A percentile compares a stretch with the other conserved stretches of the same genome.
These are phyloP conservation scores for Calameuta pallipes DNA, from an alignment of 2,888 invertebrate species.

Conservation along the genomic window DNA sequence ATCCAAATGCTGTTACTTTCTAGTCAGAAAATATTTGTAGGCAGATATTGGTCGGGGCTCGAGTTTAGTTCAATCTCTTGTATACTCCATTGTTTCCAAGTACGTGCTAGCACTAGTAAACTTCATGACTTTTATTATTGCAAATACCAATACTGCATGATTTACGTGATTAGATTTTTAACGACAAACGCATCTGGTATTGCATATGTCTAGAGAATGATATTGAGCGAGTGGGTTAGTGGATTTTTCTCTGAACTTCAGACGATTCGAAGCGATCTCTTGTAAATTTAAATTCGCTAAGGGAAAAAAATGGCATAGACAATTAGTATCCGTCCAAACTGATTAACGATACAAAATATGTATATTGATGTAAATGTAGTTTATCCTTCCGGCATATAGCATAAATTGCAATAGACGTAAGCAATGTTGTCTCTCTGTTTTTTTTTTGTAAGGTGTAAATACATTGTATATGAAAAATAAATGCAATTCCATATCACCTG, in stretches of 20 bases:
- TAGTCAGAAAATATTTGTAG: background rate
- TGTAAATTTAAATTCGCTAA: background rate
- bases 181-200: background rate
- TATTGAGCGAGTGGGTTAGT: background rate
- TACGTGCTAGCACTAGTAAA: background rate
- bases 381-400: background rate
- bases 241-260: background rate
- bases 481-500: background rate
- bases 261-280: background rate
- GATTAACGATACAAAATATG: background rate
- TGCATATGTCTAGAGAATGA: background rate
- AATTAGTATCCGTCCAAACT: background rate
- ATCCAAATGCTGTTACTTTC: background rate
- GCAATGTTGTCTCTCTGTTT: slow-evolving; percentile 9
- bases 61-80: background rate
- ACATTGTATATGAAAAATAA: slow-evolving; percentile 26
- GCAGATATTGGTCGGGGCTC: background rate
- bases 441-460: slow-evolving; percentile 26
- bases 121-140: background rate
- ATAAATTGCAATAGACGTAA: background rate
- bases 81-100: background rate
- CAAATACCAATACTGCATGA: background rate
- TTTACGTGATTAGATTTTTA: background rate
- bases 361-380: background rate
- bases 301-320: background rate